phyloP scores from a whole-genome alignment of 2,113 vertebrate genomes.

The Sphyrna mokarran region DNA sequence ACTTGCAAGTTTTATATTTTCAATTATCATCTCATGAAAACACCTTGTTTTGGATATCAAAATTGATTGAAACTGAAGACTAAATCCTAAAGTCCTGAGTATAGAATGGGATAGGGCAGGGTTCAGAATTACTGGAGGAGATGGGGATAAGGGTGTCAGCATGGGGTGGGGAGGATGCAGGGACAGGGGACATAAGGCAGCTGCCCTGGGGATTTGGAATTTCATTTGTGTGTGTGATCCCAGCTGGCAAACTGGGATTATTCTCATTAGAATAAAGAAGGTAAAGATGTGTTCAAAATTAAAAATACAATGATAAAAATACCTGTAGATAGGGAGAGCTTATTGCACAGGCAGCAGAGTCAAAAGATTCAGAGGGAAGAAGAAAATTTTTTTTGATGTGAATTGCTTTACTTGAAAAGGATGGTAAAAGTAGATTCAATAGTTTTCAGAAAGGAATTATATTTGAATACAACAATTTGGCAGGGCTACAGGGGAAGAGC shows the following conservation, averaged over 20 bases:
- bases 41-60: neutral
- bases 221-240: too few species aligned
- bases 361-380: neutral
- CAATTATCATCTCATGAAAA: neutral
- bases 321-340: neutral
- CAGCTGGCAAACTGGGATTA: neutral
- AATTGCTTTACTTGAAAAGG: neutral
- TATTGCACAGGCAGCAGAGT: neutral
- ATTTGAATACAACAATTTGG: neutral
- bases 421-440: neutral
- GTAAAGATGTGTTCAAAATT: neutral
- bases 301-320: too few species aligned
- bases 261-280: neutral
- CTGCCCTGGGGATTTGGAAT: too few species aligned
- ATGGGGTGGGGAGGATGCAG: neutral
- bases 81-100: neutral
- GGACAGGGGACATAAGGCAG: too few species aligned
- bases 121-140: neutral
- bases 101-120: too few species aligned
- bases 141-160: neutral
- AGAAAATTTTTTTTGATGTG: neutral
- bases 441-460: neutral
- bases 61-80: neutral
- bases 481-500: neutral
- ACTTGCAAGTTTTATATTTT: neutral